Evolutionary conservation across 92 coral and sea anemone species (phyloP).

Genomic region (Epizoanthus rinbou): DNA sequence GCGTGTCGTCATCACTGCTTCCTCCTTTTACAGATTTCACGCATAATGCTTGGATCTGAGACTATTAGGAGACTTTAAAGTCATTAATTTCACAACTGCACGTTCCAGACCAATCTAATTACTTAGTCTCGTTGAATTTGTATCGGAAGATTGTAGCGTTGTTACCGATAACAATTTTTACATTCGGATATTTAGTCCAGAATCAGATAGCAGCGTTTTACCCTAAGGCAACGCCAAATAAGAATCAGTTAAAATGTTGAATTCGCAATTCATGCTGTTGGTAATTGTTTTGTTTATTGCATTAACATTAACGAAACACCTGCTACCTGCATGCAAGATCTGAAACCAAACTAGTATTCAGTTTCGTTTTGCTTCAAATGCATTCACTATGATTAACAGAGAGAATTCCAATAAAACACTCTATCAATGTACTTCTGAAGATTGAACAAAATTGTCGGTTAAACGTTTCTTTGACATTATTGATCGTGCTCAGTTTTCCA

Average conservation of each 20-base stretch:
- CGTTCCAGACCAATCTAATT: not conserved
- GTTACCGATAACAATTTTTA: not conserved
- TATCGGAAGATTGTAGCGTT: not conserved
- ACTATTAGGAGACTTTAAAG: not conserved
- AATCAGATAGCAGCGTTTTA: not conserved
- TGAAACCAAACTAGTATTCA: not conserved
- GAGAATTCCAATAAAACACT: too few species aligned
- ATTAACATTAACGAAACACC: conserved; percentile 32
- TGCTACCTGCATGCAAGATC: conserved; percentile 9
- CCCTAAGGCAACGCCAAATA: not conserved
- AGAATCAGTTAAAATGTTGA: conserved; percentile 1
- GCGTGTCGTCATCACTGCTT: not conserved
- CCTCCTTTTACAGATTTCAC: not conserved
- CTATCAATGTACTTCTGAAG: too few species aligned
- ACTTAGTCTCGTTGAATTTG: not conserved
- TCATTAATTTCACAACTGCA: not conserved
- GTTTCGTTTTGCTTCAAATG: too few species aligned
- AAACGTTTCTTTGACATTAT: too few species aligned
- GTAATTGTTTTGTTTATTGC: conserved; percentile 5
- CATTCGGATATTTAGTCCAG: not conserved
- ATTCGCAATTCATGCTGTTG: not conserved
- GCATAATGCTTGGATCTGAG: not conserved
- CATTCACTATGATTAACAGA: too few species aligned
- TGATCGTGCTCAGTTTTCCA: too few species aligned
- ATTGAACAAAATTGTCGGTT: too few species aligned